These are phyloP conservation scores for Callochromis pleurospilus DNA, from an alignment of 2,113 vertebrate species.

Conservation along the genomic window DNA sequence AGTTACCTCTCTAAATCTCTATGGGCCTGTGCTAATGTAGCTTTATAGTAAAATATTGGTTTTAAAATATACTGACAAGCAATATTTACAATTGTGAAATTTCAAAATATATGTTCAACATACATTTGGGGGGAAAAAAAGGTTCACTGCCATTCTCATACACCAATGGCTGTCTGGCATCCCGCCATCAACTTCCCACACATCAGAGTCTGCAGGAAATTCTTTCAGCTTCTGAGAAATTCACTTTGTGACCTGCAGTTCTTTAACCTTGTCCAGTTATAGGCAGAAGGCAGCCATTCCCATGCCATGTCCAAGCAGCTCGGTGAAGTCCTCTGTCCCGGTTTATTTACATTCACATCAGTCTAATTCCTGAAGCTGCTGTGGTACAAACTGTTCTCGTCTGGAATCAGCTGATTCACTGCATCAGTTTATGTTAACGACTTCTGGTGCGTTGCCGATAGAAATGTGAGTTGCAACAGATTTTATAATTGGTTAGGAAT, in stretches of 20 bases:
- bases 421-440: not conserved
- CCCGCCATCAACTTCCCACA: conserved; percentile 4
- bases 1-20: not conserved
- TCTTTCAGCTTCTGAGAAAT: conserved; percentile 46
- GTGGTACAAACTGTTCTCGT: not conserved
- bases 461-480: not conserved
- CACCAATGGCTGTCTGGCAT: not conserved
- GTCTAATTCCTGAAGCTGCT: not conserved
- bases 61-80: not conserved
- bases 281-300: conserved; percentile 15
- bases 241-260: conserved; percentile 33
- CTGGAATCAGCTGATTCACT: not conserved
- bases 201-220: conserved; percentile 15
- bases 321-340: not conserved
- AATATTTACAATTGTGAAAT: not conserved
- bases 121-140: accelerated
- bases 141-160: not conserved
- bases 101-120: not conserved
- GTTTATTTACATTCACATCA: conserved; percentile 29
- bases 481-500: not conserved
- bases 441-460: not conserved
- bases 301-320: conserved; percentile 18
- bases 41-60: not conserved
- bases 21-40: not conserved
- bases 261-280: not conserved